A percentile compares a stretch with the other conserved stretches of the same genome.
Evolutionary conservation across 1,140 invertebrate genomes (phyloP).

Genomic region (Bicyclus anynana): DNA sequence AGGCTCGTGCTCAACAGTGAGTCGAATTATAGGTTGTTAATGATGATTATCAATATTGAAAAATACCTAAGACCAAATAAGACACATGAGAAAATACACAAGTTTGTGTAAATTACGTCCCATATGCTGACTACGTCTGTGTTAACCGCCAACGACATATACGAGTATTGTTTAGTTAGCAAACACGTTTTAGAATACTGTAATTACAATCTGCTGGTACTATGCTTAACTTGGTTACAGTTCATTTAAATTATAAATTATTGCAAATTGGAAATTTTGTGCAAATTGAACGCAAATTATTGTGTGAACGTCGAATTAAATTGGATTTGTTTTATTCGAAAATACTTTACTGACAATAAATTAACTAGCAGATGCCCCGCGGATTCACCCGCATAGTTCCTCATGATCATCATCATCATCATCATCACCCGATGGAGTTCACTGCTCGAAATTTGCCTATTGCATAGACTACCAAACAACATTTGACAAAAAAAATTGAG

Average conservation of each 20-base stretch:
- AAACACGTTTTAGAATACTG: background rate
- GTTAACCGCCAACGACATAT: conserved; percentile 8
- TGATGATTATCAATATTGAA: no score
- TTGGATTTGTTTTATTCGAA: background rate
- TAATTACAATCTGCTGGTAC: conserved; percentile 2
- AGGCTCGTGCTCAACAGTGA: no score
- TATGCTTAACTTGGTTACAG: background rate
- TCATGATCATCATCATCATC: no score
- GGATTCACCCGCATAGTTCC: no score
- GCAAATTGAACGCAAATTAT: background rate
- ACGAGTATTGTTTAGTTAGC: conserved; percentile 7
- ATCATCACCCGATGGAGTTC: no score
- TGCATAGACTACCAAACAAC: no score
- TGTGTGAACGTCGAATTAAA: background rate
- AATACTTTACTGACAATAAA: no score
- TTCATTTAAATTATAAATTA: background rate
- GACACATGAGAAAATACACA: background rate
- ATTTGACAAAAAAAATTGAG: no score
- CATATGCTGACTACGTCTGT: background rate
- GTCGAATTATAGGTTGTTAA: no score
- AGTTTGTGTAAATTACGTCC: conserved; percentile 12
- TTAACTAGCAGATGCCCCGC: no score
- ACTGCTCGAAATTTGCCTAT: no score
- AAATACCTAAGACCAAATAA: no score
- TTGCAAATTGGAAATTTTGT: background rate